Conservation (phyloP, 1,140 invertebrate species). For the Trissolcus basalis region DNA sequence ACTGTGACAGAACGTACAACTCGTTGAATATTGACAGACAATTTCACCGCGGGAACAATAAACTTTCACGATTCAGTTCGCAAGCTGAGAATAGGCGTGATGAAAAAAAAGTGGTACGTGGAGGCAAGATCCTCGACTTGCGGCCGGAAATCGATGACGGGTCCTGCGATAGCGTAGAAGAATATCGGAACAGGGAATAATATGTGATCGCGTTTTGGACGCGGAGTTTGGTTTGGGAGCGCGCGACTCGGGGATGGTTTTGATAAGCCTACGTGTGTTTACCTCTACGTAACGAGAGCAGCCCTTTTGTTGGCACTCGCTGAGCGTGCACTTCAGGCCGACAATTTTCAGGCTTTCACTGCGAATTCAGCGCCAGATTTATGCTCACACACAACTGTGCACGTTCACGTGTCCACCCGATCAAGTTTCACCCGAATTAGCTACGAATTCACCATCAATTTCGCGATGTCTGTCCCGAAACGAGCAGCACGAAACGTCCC, state of each 20-base stretch:
- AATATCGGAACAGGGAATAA: not conserved
- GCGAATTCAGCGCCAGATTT: conserved; percentile 33
- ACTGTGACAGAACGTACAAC: conserved; percentile 33
- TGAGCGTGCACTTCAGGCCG: conserved; percentile 40
- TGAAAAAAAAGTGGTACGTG: conserved; percentile 12
- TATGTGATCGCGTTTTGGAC: not conserved
- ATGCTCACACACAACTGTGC: conserved; percentile 29
- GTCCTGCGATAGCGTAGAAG: conserved; percentile 10
- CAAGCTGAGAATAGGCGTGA: conserved; percentile 5
- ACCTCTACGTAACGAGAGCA: conserved; percentile 61
- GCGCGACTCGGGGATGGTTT: conserved; percentile 20
- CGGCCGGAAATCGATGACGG: conserved; percentile 66
- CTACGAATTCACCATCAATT: conserved; percentile 46
- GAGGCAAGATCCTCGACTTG: conserved; percentile 52
- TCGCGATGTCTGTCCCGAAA: conserved; percentile 59
- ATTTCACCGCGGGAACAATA: conserved; percentile 33
- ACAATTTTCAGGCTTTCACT: conserved; percentile 36
- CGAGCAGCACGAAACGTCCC: conserved; percentile 70
- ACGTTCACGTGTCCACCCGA: conserved; percentile 30
- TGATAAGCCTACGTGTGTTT: conserved; percentile 61
- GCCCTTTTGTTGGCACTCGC: conserved; percentile 65
- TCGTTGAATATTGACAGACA: conserved; percentile 45
- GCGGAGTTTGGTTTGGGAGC: conserved; percentile 10
- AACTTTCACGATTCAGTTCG: conserved; percentile 34
- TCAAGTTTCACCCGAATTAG: conserved; percentile 19